Evolutionary conservation across 2,888 invertebrate genomes (phyloP).

Genomic region (Physocephala rufipes): DNA sequence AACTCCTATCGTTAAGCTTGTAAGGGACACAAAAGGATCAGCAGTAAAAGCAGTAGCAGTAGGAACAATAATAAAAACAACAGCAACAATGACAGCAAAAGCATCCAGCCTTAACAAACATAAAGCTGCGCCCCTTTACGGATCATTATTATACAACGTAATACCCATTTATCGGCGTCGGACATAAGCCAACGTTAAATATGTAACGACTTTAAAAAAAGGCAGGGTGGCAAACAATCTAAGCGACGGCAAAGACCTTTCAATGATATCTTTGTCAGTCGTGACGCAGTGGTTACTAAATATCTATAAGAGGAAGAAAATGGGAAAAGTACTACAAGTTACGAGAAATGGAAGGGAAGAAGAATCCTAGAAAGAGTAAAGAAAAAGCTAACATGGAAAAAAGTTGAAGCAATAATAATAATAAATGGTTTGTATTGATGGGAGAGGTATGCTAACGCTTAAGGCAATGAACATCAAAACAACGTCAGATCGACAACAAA

Average conservation of each 20-base stretch:
- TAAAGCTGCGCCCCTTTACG: too few species aligned
- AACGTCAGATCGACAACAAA: too few species aligned
- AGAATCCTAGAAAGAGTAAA: too few species aligned
- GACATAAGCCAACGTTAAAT: too few species aligned
- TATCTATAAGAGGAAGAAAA: background rate
- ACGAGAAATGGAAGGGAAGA: too few species aligned
- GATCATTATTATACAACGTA: too few species aligned
- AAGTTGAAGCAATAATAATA: background rate
- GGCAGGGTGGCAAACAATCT: too few species aligned
- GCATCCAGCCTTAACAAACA: background rate
- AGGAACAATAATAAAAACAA: background rate
- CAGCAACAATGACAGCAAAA: conserved; percentile 10
- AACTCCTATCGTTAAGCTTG: conserved; percentile 50
- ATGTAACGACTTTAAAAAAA: too few species aligned
- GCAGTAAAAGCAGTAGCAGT: background rate
- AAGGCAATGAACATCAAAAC: conserved; percentile 10
- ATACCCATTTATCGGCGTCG: too few species aligned
- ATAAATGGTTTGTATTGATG: background rate
- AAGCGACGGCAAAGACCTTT: background rate
- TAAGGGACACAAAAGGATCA: conserved; percentile 7
- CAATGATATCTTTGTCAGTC: too few species aligned
- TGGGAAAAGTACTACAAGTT: too few species aligned
- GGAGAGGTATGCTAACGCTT: background rate
- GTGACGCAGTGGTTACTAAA: too few species aligned
- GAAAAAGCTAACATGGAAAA: background rate